Evolutionary conservation across 2,888 invertebrate genomes (phyloP).

Genomic region (Sesamia inferens): DNA sequence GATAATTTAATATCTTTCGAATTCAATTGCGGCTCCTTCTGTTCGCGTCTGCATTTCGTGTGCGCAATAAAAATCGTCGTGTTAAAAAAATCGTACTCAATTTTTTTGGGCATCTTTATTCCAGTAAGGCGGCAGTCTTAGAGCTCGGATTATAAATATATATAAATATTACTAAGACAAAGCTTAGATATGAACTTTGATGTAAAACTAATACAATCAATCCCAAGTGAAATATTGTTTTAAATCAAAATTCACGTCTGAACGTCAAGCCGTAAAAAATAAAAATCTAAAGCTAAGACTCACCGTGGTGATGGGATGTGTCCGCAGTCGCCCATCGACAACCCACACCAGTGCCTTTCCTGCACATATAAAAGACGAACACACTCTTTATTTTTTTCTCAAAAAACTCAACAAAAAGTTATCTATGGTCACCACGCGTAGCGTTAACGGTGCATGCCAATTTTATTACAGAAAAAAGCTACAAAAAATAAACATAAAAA

Average conservation of each 20-base stretch:
- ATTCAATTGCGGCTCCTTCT: too few species aligned
- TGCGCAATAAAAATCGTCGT: too few species aligned
- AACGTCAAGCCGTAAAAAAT: not conserved
- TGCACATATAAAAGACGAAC: slow-evolving; percentile 90
- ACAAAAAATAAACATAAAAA: slow-evolving; percentile 80
- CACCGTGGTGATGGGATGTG: slow-evolving; percentile 68
- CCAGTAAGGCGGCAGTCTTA: not conserved
- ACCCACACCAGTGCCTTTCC: slow-evolving; percentile 79
- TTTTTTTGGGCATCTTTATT: not conserved
- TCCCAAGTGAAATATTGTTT: not conserved
- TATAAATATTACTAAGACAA: not conserved
- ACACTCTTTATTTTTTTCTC: slow-evolving; percentile 85
- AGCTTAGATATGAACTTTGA: slow-evolving; percentile 1
- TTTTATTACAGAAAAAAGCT: slow-evolving; percentile 83
- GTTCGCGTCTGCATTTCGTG: too few species aligned
- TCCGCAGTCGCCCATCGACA: slow-evolving; percentile 64
- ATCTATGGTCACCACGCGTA: slow-evolving; percentile 75
- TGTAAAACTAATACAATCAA: not conserved
- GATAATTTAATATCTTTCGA: too few species aligned
- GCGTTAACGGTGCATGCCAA: slow-evolving; percentile 88
- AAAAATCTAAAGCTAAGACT: slow-evolving; percentile 65
- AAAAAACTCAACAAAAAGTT: slow-evolving; percentile 62
- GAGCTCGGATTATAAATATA: not conserved
- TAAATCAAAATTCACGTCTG: not conserved
- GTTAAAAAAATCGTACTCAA: too few species aligned